Evolutionary conservation across 2,113 vertebrate genomes (phyloP).

Genomic region (Eublepharis macularius): DNA sequence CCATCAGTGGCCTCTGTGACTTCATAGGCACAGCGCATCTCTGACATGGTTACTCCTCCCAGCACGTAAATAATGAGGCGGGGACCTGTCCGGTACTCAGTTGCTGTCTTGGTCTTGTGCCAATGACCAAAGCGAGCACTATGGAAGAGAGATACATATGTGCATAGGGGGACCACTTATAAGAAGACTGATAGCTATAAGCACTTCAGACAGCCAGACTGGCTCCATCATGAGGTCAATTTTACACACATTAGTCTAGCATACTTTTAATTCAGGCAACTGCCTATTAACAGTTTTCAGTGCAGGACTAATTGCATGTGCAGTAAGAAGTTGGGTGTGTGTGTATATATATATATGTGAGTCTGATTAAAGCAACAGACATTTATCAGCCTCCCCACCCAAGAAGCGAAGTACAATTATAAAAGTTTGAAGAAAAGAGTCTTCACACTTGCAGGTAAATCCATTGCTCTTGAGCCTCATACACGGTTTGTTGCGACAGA

Average conservation of each 20-base stretch:
- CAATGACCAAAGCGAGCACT: slow-evolving; percentile 91
- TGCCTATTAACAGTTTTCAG: too few species aligned
- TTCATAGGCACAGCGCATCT: slow-evolving; percentile 91
- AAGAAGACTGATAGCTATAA: background rate
- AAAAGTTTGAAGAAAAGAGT: background rate
- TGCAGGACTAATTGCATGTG: too few species aligned
- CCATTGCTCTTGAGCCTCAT: background rate
- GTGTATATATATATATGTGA: too few species aligned
- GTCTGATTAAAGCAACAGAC: too few species aligned
- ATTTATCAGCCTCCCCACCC: background rate
- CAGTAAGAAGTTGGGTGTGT: too few species aligned
- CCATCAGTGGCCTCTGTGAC: slow-evolving; percentile 84
- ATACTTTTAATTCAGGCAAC: too few species aligned
- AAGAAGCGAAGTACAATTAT: background rate
- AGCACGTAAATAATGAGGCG: slow-evolving; percentile 86
- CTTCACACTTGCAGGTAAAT: background rate
- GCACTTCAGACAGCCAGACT: background rate
- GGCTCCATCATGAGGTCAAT: background rate
- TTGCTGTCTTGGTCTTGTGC: slow-evolving; percentile 85
- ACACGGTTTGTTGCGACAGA: background rate
- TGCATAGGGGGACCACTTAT: background rate
- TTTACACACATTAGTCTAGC: background rate
- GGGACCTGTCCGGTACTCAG: slow-evolving; percentile 83
- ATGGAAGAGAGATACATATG: background rate
- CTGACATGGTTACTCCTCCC: slow-evolving; percentile 86